A percentile compares a stretch with the other conserved stretches of the same genome.
These are phyloP conservation scores for Gobio occitaniae DNA, from an alignment of 2,797 vertebrate genomes.

Conservation along the genomic window DNA sequence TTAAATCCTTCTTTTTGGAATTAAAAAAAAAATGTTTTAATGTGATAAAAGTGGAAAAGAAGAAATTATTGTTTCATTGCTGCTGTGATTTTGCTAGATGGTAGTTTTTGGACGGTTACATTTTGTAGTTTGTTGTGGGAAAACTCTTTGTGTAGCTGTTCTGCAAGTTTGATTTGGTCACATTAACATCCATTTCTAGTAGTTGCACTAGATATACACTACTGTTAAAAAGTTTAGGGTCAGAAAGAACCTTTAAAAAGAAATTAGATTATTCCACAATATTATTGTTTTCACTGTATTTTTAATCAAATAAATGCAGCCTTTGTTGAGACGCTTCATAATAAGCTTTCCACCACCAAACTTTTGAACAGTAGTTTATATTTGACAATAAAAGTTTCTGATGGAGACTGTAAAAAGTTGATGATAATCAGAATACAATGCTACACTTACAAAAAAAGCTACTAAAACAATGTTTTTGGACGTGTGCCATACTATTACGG, in stretches of 20 bases:
- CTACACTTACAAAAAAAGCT: background rate
- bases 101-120: background rate
- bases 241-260: background rate
- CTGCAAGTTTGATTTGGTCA: background rate
- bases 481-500: background rate
- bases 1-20: conserved; percentile 16
- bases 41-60: background rate
- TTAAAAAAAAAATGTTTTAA: background rate
- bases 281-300: background rate
- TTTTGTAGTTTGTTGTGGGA: background rate
- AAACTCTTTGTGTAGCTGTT: background rate
- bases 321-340: background rate
- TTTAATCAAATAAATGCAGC: background rate
- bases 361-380: background rate
- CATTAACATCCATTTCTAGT: background rate
- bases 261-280: background rate
- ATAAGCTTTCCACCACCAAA: background rate
- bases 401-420: background rate
- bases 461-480: background rate
- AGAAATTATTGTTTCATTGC: background rate
- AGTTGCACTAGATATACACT: background rate
- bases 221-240: background rate
- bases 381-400: background rate
- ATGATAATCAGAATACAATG: background rate
- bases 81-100: background rate